phyloP scores from a whole-genome alignment of 64 coral and sea anemone species.

The Montipora cactus region DNA sequence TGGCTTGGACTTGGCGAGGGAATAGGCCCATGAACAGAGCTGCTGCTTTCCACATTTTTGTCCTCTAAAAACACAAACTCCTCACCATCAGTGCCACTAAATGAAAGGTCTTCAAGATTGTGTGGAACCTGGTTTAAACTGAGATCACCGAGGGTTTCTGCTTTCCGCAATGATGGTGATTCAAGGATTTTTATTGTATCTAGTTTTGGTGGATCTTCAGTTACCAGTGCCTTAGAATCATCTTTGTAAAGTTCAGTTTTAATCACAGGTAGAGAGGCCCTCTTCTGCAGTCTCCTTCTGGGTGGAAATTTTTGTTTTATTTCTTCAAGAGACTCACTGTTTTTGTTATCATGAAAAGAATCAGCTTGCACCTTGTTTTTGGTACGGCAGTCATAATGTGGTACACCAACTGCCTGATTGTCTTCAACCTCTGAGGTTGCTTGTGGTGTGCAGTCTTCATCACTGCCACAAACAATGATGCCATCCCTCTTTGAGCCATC shows the following conservation, averaged over 20 bases:
- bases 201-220: slow-evolving; percentile 1
- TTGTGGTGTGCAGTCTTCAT: slow-evolving; percentile 58
- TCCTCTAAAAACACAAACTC: slow-evolving; percentile 35
- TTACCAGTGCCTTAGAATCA: background rate
- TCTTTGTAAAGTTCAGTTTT: slow-evolving; percentile 71
- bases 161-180: slow-evolving; percentile 48
- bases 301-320: slow-evolving; percentile 2
- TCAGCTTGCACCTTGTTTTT: slow-evolving; percentile 8
- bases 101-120: background rate
- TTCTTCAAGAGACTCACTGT: background rate
- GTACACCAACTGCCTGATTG: slow-evolving; percentile 2
- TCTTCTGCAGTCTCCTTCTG: slow-evolving; percentile 25
- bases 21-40: slow-evolving; percentile 46
- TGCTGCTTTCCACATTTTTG: slow-evolving; percentile 60
- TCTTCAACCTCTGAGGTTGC: slow-evolving; percentile 17
- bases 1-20: slow-evolving; percentile 76
- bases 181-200: background rate
- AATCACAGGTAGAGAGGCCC: slow-evolving; percentile 41
- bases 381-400: background rate
- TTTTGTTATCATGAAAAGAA: slow-evolving; percentile 7
- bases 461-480: slow-evolving; percentile 54
- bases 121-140: slow-evolving; percentile 62
- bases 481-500: slow-evolving; percentile 64
- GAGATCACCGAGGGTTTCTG: slow-evolving; percentile 62
- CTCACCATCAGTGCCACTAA: slow-evolving; percentile 26